phyloP scores from a whole-genome alignment of 2,888 invertebrate genomes.

The Troides aeacus region DNA sequence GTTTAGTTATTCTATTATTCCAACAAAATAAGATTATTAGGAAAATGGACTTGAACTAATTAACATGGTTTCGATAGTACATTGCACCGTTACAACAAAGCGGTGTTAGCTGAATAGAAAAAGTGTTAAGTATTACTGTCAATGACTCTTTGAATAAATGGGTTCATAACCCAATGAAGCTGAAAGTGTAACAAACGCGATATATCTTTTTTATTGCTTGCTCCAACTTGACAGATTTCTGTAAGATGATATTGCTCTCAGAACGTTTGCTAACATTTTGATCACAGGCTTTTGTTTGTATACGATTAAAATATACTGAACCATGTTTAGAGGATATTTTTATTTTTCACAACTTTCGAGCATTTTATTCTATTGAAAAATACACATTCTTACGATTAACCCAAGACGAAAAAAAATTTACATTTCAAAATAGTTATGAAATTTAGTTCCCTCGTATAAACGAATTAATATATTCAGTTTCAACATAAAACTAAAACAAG shows the following conservation, averaged over 20 bases:
- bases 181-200: constrained; percentile 47
- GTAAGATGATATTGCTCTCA: constrained; percentile 31
- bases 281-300: not conserved
- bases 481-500: constrained; percentile 22
- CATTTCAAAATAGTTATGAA: not conserved
- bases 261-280: constrained; percentile 5
- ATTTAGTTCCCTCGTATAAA: not conserved
- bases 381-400: too few relatives aligned
- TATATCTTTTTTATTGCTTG: constrained; percentile 49
- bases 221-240: constrained; percentile 46
- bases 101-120: constrained; percentile 4
- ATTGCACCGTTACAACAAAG: not conserved
- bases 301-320: too few relatives aligned
- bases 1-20: too few relatives aligned
- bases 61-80: not conserved
- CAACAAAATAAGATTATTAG: too few relatives aligned
- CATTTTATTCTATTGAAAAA: too few relatives aligned
- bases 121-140: constrained; percentile 22
- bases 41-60: too few relatives aligned
- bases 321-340: not conserved
- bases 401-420: too few relatives aligned
- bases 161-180: constrained; percentile 41
- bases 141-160: constrained; percentile 43
- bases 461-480: constrained; percentile 23
- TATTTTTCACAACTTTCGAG: too few relatives aligned